Evolutionary conservation across 2,113 vertebrate genomes (phyloP).

Genomic region (Monopterus albus): DNA sequence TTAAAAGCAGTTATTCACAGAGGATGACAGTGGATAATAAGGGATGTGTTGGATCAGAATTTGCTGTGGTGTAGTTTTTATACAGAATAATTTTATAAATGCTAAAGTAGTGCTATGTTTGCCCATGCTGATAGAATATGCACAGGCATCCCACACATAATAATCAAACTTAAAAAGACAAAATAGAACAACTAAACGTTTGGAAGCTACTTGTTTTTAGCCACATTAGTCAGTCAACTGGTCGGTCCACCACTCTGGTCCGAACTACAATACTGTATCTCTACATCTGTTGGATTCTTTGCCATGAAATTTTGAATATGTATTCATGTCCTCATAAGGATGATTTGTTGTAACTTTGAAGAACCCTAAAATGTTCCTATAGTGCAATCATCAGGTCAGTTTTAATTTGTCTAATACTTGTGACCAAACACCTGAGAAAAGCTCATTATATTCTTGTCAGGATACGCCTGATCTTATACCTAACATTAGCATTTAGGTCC

Average conservation of each 20-base stretch:
- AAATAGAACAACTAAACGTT: slow-evolving; percentile 5
- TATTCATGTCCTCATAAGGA: too few relatives aligned
- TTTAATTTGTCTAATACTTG: too few relatives aligned
- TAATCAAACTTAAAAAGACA: not conserved
- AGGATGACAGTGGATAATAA: slow-evolving; percentile 4
- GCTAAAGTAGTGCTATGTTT: slow-evolving; percentile 25
- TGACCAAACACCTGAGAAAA: too few relatives aligned
- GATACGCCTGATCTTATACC: too few relatives aligned
- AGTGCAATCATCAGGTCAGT: not conserved
- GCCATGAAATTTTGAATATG: too few relatives aligned
- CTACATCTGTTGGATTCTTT: not conserved
- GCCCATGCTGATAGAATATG: not conserved
- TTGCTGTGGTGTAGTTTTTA: slow-evolving; percentile 20
- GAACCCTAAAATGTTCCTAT: not conserved
- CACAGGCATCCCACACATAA: not conserved
- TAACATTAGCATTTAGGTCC: too few relatives aligned
- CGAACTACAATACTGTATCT: slow-evolving; percentile 1
- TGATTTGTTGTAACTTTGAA: too few relatives aligned
- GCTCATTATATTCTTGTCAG: too few relatives aligned
- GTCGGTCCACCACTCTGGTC: not conserved
- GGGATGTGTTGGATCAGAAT: slow-evolving; percentile 21
- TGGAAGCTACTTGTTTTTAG: not conserved
- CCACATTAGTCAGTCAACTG: not conserved
- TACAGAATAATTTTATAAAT: slow-evolving; percentile 36
- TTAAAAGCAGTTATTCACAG: slow-evolving; percentile 17